Conservation (phyloP, 2,888 invertebrate genomes). For the Scotopteryx bipunctaria region DNA sequence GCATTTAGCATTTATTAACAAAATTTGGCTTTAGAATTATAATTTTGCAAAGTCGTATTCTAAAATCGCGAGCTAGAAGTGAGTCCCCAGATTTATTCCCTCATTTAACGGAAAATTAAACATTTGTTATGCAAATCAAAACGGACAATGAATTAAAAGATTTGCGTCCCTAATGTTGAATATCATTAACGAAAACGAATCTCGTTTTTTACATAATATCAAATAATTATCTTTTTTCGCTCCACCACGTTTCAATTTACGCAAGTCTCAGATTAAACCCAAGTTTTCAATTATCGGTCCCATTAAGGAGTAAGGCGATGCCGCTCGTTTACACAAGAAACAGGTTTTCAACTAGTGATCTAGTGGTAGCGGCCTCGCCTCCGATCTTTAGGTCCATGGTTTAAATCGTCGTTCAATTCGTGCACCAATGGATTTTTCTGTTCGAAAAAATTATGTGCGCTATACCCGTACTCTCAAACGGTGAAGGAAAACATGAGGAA, state of each 20-base stretch:
- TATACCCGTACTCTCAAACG: too few relatives aligned
- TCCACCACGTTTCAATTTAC: conserved; percentile 64
- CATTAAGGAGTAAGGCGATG: conserved; percentile 57
- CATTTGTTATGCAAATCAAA: conserved; percentile 9
- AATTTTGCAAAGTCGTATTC: too few relatives aligned
- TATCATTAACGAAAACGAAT: conserved; percentile 38
- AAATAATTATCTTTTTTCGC: conserved; percentile 58
- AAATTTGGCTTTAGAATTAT: too few relatives aligned
- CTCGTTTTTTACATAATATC: conserved; percentile 48
- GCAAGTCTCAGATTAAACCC: conserved; percentile 63
- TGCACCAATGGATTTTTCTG: too few relatives aligned
- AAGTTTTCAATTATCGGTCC: conserved; percentile 74
- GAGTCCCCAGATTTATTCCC: conserved; percentile 1
- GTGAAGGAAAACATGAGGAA: too few relatives aligned
- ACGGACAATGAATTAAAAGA: conserved; percentile 19
- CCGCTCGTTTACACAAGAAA: conserved; percentile 28
- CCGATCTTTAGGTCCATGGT: too few relatives aligned
- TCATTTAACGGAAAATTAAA: conserved; percentile 17
- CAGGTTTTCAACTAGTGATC: too few relatives aligned
- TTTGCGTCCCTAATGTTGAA: conserved; percentile 31
- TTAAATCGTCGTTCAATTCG: too few relatives aligned
- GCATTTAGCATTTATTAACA: too few relatives aligned
- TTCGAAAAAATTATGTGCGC: too few relatives aligned
- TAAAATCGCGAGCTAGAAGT: background rate
- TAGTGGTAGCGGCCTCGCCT: too few relatives aligned